phyloP scores from a whole-genome alignment of 2,797 vertebrate species.

The Botia almorhae region DNA sequence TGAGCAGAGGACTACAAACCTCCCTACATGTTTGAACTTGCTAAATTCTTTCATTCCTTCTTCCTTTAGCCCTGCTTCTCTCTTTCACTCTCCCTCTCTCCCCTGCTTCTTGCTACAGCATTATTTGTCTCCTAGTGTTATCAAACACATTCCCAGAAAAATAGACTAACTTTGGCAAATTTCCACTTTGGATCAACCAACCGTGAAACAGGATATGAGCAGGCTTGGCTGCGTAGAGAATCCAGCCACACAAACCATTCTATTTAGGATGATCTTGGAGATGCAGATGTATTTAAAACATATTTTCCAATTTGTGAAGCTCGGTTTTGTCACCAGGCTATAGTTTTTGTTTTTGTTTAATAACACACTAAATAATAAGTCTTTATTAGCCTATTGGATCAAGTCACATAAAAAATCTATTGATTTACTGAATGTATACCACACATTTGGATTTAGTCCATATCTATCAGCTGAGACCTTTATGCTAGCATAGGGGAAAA shows the following conservation, averaged over 20 bases:
- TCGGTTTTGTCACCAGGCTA: slow-evolving; percentile 7
- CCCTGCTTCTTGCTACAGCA: slow-evolving; percentile 16
- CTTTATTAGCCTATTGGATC: background rate
- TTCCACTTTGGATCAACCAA: slow-evolving; percentile 44
- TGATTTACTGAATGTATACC: too few relatives aligned
- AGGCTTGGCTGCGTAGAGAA: slow-evolving; percentile 4
- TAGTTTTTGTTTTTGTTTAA: background rate
- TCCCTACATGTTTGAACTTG: slow-evolving; percentile 3
- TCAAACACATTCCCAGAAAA: slow-evolving; percentile 39
- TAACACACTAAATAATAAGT: background rate
- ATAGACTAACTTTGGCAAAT: slow-evolving; percentile 43
- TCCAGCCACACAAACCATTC: slow-evolving; percentile 33
- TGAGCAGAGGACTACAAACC: background rate
- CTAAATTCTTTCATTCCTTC: slow-evolving; percentile 1
- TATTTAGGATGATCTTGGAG: slow-evolving; percentile 11
- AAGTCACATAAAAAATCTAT: background rate
- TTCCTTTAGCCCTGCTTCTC: background rate
- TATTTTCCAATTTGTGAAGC: background rate
- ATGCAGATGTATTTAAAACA: background rate
- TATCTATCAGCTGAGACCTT: background rate
- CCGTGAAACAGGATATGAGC: slow-evolving; percentile 46
- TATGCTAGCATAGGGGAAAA: too few relatives aligned
- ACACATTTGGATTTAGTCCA: background rate
- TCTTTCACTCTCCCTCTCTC: background rate
- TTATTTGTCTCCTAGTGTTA: slow-evolving; percentile 39